Percentiles rank a stretch among this genome's conserved stretches.
phyloP scores from a whole-genome alignment of 2,113 vertebrate genomes.

The Sphaerodactylus townsendi region DNA sequence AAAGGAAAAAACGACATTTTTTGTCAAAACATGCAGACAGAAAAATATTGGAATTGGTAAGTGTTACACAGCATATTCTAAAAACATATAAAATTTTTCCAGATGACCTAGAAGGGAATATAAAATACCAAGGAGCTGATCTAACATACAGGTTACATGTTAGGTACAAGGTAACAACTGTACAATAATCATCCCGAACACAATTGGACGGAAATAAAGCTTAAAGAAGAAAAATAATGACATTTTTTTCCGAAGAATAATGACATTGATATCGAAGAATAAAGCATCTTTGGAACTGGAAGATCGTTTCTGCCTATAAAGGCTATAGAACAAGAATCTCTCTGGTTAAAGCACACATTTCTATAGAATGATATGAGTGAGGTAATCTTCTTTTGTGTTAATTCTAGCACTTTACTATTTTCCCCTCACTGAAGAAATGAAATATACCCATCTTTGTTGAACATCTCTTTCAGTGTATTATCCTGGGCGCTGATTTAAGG shows the following conservation, averaged over 20 bases:
- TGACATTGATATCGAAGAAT: constrained; percentile 42
- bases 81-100: constrained; percentile 59
- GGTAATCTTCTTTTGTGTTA: constrained; percentile 40
- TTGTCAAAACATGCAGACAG: constrained; percentile 44
- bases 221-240: constrained; percentile 45
- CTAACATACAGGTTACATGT: constrained; percentile 59
- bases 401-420: constrained; percentile 25
- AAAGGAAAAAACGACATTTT: constrained; percentile 41
- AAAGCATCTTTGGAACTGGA: constrained; percentile 57
- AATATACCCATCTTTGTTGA: constrained; percentile 36
- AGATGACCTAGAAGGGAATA: constrained; percentile 60
- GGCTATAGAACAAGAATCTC: constrained; percentile 39
- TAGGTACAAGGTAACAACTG: constrained; percentile 39
- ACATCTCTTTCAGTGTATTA: constrained; percentile 36
- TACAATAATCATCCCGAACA: constrained; percentile 49
- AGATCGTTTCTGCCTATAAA: constrained; percentile 53
- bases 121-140: constrained; percentile 38
- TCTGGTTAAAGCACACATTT: constrained; percentile 48
- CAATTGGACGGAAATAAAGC: constrained; percentile 45
- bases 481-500: constrained; percentile 50
- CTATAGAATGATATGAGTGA: constrained; percentile 52
- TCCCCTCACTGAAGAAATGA: constrained; percentile 24
- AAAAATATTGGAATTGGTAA: constrained; percentile 57
- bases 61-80: not conserved
- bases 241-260: constrained; percentile 31